Conservation (phyloP, 2,797 vertebrate species). For the Melanotaenia boesemani region DNA sequence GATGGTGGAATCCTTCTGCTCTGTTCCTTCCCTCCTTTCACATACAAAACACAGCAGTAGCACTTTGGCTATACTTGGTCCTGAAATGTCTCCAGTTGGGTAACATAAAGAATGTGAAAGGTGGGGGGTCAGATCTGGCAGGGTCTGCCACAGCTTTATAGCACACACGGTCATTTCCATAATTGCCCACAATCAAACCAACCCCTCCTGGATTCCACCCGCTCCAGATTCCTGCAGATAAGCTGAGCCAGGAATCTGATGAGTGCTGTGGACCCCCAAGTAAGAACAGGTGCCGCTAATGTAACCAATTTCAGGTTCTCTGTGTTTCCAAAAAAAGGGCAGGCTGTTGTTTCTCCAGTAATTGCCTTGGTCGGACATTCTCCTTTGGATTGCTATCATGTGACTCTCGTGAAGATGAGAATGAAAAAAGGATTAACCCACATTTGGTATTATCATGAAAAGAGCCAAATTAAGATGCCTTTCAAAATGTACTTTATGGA, state of each 20-base stretch:
- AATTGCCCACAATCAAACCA: slow-evolving; percentile 86
- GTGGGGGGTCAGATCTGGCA: slow-evolving; percentile 69
- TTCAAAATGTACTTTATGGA: slow-evolving; percentile 38
- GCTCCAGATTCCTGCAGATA: slow-evolving; percentile 84
- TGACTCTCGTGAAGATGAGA: slow-evolving; percentile 75
- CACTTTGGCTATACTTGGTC: slow-evolving; percentile 68
- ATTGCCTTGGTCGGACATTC: slow-evolving; percentile 73
- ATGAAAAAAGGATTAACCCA: slow-evolving; percentile 76
- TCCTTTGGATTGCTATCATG: slow-evolving; percentile 73
- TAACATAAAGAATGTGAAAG: slow-evolving; percentile 72
- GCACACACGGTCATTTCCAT: slow-evolving; percentile 81
- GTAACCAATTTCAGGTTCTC: slow-evolving; percentile 79
- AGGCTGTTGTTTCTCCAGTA: slow-evolving; percentile 66
- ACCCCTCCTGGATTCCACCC: slow-evolving; percentile 81
- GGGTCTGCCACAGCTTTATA: slow-evolving; percentile 72
- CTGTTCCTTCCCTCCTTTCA: slow-evolving; percentile 42
- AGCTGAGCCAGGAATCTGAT: slow-evolving; percentile 77
- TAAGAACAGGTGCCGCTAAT: slow-evolving; percentile 86
- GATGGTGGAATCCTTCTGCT: slow-evolving; percentile 54
- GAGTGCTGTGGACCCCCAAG: slow-evolving; percentile 82
- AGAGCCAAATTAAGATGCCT: slow-evolving; percentile 71
- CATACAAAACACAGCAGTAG: slow-evolving; percentile 50
- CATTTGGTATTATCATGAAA: slow-evolving; percentile 74
- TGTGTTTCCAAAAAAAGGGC: slow-evolving; percentile 37
- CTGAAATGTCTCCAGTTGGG: slow-evolving; percentile 70